phyloP scores from a whole-genome alignment of 2,113 vertebrate genomes.

The Tamias sibiricus region DNA sequence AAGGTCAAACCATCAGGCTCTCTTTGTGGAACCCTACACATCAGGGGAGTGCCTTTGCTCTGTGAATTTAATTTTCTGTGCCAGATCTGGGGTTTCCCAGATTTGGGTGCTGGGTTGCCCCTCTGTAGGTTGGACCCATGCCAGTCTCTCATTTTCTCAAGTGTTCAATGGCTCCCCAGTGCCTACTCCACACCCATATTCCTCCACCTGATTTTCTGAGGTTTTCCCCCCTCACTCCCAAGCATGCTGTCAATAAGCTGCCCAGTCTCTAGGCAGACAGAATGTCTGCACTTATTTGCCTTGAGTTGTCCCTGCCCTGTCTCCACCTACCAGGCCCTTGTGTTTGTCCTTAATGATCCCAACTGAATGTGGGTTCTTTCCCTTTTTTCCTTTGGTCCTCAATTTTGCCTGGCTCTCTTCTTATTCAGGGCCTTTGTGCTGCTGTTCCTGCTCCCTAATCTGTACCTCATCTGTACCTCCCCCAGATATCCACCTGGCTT shows the following conservation, averaged over 20 bases:
- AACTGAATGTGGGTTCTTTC: not conserved
- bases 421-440: not conserved
- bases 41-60: not conserved
- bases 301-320: not conserved
- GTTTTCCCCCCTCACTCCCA: not conserved
- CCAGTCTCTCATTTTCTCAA: not conserved
- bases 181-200: not conserved
- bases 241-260: not conserved
- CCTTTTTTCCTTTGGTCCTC: not conserved
- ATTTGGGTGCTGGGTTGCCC: not conserved
- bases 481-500: not conserved
- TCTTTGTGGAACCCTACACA: not conserved
- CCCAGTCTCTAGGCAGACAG: not conserved
- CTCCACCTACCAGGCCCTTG: rapidly evolving
- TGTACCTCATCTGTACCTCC: not conserved
- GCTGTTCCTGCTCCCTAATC: not conserved
- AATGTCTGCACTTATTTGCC: not conserved
- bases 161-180: not conserved
- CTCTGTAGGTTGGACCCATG: not conserved
- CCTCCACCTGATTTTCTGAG: not conserved
- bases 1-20: not conserved
- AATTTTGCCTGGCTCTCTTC: not conserved
- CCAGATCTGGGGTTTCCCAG: not conserved
- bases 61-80: not conserved
- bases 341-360: not conserved